phyloP scores from a whole-genome alignment of 2,888 invertebrate genomes.

The Eilema griseolum region DNA sequence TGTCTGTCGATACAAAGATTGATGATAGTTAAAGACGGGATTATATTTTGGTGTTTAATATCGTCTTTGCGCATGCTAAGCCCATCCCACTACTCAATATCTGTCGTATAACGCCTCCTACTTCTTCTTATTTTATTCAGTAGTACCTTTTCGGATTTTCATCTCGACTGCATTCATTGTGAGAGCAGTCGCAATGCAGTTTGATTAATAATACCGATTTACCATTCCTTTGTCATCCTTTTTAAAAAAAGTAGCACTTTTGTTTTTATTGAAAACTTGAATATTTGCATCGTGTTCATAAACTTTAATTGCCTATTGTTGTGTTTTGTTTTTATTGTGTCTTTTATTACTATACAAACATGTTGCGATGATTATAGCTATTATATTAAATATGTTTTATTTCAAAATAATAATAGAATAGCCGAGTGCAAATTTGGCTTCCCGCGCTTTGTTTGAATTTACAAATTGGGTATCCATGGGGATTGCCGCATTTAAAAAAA shows the following conservation, averaged over 20 bases:
- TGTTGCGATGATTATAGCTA: not conserved
- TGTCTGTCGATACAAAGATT: conserved; percentile 73
- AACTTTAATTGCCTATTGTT: conserved; percentile 1
- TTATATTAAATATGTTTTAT: not conserved
- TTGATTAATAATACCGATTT: conserved; percentile 70
- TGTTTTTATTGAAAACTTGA: not conserved
- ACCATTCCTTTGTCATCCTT: not conserved
- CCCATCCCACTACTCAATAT: conserved; percentile 87
- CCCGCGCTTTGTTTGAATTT: not conserved
- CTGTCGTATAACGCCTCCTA: conserved; percentile 85
- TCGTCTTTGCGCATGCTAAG: conserved; percentile 85
- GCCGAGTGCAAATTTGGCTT: not conserved
- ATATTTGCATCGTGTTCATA: not conserved
- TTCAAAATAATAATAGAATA: not conserved
- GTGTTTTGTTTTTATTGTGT: not conserved
- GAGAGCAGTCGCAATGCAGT: conserved; percentile 81
- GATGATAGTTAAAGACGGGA: conserved; percentile 67
- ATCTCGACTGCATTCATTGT: conserved; percentile 78
- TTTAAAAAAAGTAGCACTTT: not conserved
- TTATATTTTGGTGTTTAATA: conserved; percentile 68
- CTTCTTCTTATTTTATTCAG: conserved; percentile 85
- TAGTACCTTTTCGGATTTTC: conserved; percentile 72
- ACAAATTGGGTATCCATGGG: no score
- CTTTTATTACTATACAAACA: not conserved
- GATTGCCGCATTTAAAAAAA: no score